A percentile compares a stretch with the other conserved stretches of the same genome.
Evolutionary conservation across 2,888 invertebrate species (phyloP).

Genomic region (Cerastis leucographa): DNA sequence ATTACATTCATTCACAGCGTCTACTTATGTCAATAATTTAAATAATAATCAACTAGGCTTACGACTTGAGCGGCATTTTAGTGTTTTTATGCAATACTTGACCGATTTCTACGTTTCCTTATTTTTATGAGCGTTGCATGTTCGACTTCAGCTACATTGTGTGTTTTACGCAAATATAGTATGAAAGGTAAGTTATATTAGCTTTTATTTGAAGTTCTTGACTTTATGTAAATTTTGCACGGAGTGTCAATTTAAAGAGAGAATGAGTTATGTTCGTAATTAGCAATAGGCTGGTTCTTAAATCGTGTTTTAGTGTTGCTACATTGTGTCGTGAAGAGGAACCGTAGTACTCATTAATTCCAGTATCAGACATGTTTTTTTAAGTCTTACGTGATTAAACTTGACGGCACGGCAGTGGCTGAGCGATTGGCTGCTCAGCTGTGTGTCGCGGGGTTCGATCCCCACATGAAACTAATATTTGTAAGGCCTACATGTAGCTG

Average conservation of each 20-base stretch:
- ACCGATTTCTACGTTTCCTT: slow-evolving; percentile 50
- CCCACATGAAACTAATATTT: too few species aligned
- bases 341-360: neutral
- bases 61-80: slow-evolving; percentile 32
- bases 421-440: too few species aligned
- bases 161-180: slow-evolving; percentile 27
- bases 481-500: too few species aligned
- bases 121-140: slow-evolving; percentile 26
- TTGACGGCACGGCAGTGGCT: too few species aligned
- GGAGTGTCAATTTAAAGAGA: slow-evolving; percentile 33
- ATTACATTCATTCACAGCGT: neutral
- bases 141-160: slow-evolving; percentile 9
- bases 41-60: slow-evolving; percentile 47
- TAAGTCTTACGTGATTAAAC: neutral
- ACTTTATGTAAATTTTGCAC: slow-evolving; percentile 39
- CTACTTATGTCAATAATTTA: slow-evolving; percentile 50
- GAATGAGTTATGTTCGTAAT: slow-evolving; percentile 13
- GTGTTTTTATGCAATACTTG: slow-evolving; percentile 45
- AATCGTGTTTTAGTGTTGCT: neutral
- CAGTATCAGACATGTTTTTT: neutral
- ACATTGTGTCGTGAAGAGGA: neutral
- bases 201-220: slow-evolving; percentile 29
- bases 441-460: too few species aligned
- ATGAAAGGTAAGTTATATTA: slow-evolving; percentile 47
- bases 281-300: neutral